Conservation (phyloP, 2,797 vertebrate species). For the Rousettus madagascariensis region DNA sequence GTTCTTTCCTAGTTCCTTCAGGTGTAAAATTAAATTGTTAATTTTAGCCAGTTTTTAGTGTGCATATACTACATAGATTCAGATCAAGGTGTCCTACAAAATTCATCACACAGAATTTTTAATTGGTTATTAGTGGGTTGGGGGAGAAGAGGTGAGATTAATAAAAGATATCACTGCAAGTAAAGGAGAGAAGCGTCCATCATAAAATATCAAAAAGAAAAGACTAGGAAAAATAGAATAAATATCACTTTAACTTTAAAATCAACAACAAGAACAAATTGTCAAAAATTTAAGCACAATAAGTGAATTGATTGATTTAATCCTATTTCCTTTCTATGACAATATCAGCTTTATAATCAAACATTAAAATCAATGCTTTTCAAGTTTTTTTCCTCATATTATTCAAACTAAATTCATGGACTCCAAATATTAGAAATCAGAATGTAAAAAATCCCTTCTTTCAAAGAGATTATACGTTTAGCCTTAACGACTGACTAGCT, state of each 20-base stretch:
- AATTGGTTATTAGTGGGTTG: neutral
- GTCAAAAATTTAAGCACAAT: neutral
- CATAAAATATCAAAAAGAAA: neutral
- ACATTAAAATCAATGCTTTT: neutral
- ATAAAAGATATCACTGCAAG: neutral
- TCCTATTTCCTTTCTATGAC: neutral
- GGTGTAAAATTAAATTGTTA: too few species aligned
- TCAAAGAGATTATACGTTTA: neutral
- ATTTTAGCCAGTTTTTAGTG: neutral
- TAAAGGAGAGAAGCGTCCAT: neutral
- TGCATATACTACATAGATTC: neutral
- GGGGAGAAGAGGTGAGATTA: neutral
- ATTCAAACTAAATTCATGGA: constrained; percentile 1
- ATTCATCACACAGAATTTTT: neutral
- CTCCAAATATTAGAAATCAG: neutral
- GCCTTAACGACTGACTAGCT: neutral
- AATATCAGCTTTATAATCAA: neutral
- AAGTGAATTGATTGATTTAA: neutral
- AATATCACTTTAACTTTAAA: neutral
- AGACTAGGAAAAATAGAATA: neutral
- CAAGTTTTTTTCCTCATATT: neutral
- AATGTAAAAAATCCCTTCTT: neutral
- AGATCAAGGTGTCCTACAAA: neutral
- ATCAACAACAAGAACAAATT: neutral
- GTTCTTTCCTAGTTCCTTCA: too few species aligned